A percentile compares a stretch with the other conserved stretches of the same genome.
These are phyloP conservation scores for Diachasma alloeum DNA, from an alignment of 1,140 invertebrate species.

Conservation along the genomic window DNA sequence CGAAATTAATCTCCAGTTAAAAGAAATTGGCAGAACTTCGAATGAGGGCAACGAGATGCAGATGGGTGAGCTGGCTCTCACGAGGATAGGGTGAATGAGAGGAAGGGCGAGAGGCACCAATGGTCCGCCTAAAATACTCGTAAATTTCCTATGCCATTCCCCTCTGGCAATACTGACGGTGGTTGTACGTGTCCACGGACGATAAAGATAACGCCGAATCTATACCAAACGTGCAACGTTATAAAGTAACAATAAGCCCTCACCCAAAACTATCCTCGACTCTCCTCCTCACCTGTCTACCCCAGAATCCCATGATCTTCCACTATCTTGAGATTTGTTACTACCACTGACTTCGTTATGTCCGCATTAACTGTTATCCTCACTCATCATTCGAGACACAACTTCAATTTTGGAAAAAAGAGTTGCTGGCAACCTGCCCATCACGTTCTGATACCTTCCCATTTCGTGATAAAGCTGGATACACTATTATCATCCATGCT, in stretches of 20 bases:
- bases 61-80: background rate
- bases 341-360: too few relatives aligned
- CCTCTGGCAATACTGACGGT: background rate
- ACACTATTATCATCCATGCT: too few relatives aligned
- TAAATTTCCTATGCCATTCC: background rate
- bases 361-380: too few relatives aligned
- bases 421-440: too few relatives aligned
- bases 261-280: background rate
- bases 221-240: background rate
- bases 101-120: background rate
- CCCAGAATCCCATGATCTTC: background rate
- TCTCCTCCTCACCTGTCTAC: background rate
- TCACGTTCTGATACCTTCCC: too few relatives aligned
- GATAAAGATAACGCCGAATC: slow-evolving; percentile 31
- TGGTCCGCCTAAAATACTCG: slow-evolving; percentile 11
- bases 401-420: too few relatives aligned
- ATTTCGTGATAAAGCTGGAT: too few relatives aligned
- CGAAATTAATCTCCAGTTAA: background rate
- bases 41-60: slow-evolving; percentile 1
- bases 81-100: background rate
- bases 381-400: too few relatives aligned
- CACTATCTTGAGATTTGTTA: too few relatives aligned
- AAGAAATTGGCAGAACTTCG: background rate
- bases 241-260: slow-evolving; percentile 27
- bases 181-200: slow-evolving; percentile 15